Evolutionary conservation across 2,888 invertebrate genomes (phyloP).

Genomic region (Chydorus sphaericus): DNA sequence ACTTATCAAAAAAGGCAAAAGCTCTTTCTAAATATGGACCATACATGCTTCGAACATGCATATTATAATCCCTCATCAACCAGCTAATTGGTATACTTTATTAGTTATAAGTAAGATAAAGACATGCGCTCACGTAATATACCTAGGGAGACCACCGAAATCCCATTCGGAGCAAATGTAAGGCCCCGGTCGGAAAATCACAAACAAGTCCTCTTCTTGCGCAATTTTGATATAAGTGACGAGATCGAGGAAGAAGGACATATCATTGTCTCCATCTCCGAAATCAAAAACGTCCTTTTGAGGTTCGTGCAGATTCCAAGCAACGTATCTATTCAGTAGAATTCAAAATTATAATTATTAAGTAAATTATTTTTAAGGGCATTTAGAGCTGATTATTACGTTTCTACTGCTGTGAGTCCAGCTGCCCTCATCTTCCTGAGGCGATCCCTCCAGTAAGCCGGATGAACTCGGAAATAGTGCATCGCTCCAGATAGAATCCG

Average conservation of each 20-base stretch:
- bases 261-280: conserved; percentile 25
- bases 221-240: conserved; percentile 31
- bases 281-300: conserved; percentile 28
- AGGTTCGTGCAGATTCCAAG: conserved; percentile 33
- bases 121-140: conserved; percentile 1
- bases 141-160: conserved; percentile 30
- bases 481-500: conserved; percentile 37
- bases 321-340: conserved; percentile 24
- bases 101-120: background rate
- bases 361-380: background rate
- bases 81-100: conserved; percentile 28
- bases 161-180: conserved; percentile 43
- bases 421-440: conserved; percentile 34
- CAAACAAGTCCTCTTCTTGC: conserved; percentile 34
- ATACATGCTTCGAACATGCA: conserved; percentile 34
- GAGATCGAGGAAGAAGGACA: conserved; percentile 26
- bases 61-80: conserved; percentile 35
- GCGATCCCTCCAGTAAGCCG: conserved; percentile 36
- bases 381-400: conserved; percentile 24
- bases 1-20: conserved; percentile 28
- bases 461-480: conserved; percentile 37
- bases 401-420: conserved; percentile 37
- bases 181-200: conserved; percentile 37
- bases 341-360: conserved; percentile 7
- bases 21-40: conserved; percentile 29